These are phyloP conservation scores for Dasyprocta punctata DNA, from an alignment of 2,113 vertebrate species.

Conservation along the genomic window DNA sequence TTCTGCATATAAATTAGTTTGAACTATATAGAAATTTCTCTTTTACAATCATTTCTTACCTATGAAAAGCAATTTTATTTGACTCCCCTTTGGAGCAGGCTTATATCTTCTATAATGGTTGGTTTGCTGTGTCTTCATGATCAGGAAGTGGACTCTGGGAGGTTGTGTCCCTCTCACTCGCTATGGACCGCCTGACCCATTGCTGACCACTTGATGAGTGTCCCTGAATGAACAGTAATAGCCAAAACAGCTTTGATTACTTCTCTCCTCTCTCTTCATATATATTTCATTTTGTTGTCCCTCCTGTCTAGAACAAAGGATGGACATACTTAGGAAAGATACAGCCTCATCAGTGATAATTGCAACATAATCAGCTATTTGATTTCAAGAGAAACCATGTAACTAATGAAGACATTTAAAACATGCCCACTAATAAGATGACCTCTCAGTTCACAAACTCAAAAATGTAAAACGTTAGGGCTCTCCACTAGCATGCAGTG, in stretches of 20 bases:
- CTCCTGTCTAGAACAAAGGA: neutral
- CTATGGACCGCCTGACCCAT: neutral
- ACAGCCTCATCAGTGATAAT: neutral
- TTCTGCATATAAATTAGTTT: neutral
- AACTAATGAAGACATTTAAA: constrained; percentile 59
- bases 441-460: constrained; percentile 38
- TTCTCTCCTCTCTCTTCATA: neutral
- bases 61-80: neutral
- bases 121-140: neutral
- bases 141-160: too few relatives aligned
- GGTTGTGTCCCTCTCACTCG: neutral
- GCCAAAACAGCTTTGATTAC: neutral
- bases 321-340: neutral
- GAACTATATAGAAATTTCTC: neutral
- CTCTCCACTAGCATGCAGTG: neutral
- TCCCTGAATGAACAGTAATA: neutral
- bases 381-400: constrained; percentile 32
- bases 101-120: neutral
- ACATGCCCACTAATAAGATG: neutral
- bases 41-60: neutral
- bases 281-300: neutral
- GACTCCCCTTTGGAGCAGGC: neutral
- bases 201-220: neutral
- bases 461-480: neutral
- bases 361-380: constrained; percentile 5